Conservation (phyloP, 1,140 invertebrate genomes). For the Drosophila dunni region DNA sequence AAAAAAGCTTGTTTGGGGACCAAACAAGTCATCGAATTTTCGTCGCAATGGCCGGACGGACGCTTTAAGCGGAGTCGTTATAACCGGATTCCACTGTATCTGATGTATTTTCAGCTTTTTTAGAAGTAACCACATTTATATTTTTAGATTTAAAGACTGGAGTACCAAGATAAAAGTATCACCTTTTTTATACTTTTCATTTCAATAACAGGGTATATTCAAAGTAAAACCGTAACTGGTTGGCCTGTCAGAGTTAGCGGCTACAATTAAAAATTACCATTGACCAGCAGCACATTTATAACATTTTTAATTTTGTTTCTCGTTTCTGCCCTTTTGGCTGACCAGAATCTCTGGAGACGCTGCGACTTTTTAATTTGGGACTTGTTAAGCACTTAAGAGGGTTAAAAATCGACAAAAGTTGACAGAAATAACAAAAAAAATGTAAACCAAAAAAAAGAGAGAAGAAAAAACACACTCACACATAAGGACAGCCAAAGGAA, state of each 20-base stretch:
- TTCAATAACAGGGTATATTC: slow-evolving; percentile 12
- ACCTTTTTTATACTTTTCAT: too few relatives aligned
- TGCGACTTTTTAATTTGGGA: slow-evolving; percentile 75
- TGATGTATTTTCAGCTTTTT: too few relatives aligned
- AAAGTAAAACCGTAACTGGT: background rate
- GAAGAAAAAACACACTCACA: background rate
- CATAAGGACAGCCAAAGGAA: slow-evolving; percentile 51
- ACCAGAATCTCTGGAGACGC: slow-evolving; percentile 67
- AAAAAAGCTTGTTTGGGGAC: too few relatives aligned
- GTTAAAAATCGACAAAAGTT: slow-evolving; percentile 79
- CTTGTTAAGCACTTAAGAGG: slow-evolving; percentile 79
- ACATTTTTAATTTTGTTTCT: slow-evolving; percentile 59
- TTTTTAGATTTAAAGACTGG: too few relatives aligned
- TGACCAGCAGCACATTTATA: slow-evolving; percentile 74
- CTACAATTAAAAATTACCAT: slow-evolving; percentile 74
- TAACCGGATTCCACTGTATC: too few relatives aligned
- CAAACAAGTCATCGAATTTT: too few relatives aligned
- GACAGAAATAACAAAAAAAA: slow-evolving; percentile 37
- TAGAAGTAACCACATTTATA: too few relatives aligned
- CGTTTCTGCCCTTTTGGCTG: slow-evolving; percentile 51
- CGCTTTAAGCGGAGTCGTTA: too few relatives aligned
- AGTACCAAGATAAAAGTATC: too few relatives aligned
- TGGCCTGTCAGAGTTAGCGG: slow-evolving; percentile 10
- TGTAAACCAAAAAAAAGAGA: slow-evolving; percentile 21
- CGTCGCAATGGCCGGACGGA: too few relatives aligned